Evolutionary conservation across 2,888 invertebrate species (phyloP).

Genomic region (Nysson spinosus): DNA sequence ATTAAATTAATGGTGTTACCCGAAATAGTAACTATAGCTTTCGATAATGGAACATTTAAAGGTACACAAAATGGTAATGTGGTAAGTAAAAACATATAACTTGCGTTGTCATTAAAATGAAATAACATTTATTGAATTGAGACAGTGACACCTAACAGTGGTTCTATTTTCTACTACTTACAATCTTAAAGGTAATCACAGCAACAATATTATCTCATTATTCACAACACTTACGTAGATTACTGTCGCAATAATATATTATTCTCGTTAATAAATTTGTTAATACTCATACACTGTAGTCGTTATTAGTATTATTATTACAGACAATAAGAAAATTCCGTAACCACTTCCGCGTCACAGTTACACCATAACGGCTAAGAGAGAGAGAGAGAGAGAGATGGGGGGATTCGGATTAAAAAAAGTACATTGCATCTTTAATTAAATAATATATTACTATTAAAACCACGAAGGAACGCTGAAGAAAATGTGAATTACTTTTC

Average conservation of each 20-base stretch:
- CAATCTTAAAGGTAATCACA: conserved; percentile 78
- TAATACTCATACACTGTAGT: conserved; percentile 73
- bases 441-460: no score
- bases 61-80: neutral
- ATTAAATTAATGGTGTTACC: no score
- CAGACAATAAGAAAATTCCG: conserved; percentile 62
- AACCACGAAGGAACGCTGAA: no score
- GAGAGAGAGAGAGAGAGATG: neutral
- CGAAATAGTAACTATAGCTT: no score
- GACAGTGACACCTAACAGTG: conserved; percentile 77
- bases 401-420: no score
- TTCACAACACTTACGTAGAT: conserved; percentile 78
- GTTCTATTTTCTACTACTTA: conserved; percentile 76
- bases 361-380: conserved; percentile 6
- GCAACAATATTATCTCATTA: conserved; percentile 78
- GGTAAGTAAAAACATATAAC: conserved; percentile 29
- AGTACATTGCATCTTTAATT: conserved; percentile 4
- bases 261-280: conserved; percentile 73
- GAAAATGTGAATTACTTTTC: no score
- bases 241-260: conserved; percentile 77
- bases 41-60: neutral
- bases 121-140: conserved; percentile 77
- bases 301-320: conserved; percentile 69
- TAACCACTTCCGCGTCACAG: conserved; percentile 57
- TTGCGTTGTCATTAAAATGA: conserved; percentile 71